A percentile compares a stretch with the other conserved stretches of the same genome.
phyloP scores from a whole-genome alignment of 2,797 vertebrate species.

The Okamejei kenojei region DNA sequence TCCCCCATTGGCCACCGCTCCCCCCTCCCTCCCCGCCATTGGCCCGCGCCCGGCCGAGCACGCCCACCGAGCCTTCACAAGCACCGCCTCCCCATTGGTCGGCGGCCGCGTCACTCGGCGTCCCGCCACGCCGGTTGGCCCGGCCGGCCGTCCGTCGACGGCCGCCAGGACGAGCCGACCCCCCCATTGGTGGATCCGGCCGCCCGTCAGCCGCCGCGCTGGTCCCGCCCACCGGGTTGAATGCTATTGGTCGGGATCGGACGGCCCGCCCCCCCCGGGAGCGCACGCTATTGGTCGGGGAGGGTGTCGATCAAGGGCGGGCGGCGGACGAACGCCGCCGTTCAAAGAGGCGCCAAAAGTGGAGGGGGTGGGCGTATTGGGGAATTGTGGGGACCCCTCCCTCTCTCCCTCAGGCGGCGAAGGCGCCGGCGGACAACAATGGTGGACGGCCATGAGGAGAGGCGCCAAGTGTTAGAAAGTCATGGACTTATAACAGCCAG shows the following conservation, averaged over 20 bases:
- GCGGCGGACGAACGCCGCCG: too few relatives aligned
- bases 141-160: background rate
- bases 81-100: background rate
- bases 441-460: background rate
- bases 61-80: background rate
- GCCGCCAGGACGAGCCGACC: too few relatives aligned
- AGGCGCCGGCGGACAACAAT: background rate
- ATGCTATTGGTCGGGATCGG: background rate
- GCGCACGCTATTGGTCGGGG: background rate
- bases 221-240: background rate
- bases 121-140: background rate
- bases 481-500: too few relatives aligned
- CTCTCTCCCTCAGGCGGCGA: background rate
- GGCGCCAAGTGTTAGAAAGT: too few relatives aligned
- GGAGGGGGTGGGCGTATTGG: background rate
- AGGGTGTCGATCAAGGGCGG: background rate
- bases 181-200: background rate
- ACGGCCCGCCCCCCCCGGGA: too few relatives aligned
- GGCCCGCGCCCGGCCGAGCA: background rate
- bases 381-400: background rate
- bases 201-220: background rate
- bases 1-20: background rate
- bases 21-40: background rate
- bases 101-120: background rate
- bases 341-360: constrained; percentile 10